Percentiles rank a stretch among this genome's conserved stretches.
Conservation (phyloP, 2,797 vertebrate species). For the Fringilla coelebs region DNA sequence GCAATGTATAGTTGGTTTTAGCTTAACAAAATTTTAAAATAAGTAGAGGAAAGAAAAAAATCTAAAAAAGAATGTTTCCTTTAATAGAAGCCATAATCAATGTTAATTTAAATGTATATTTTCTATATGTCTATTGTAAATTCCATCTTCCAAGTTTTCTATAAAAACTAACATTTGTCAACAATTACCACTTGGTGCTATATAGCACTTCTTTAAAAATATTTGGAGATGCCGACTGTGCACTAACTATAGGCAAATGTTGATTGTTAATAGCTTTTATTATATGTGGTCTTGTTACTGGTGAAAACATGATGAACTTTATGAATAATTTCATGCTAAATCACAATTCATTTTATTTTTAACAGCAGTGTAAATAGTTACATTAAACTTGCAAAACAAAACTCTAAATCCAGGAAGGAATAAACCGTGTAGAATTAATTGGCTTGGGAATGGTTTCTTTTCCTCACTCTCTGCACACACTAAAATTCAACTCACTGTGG, state of each 20-base stretch:
- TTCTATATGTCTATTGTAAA: neutral
- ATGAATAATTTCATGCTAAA: neutral
- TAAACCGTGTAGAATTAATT: neutral
- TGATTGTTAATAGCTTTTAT: neutral
- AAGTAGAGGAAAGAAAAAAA: neutral
- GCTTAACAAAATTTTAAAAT: neutral
- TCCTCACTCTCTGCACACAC: neutral
- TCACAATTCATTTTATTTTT: neutral
- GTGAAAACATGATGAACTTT: neutral
- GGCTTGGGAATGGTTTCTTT: neutral
- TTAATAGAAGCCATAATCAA: neutral
- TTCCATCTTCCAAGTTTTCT: neutral
- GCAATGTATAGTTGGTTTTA: neutral
- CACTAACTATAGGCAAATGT: slow-evolving; percentile 12
- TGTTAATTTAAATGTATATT: neutral
- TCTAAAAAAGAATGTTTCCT: neutral
- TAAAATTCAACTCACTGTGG: neutral
- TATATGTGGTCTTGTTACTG: neutral
- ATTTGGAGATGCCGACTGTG: slow-evolving; percentile 18
- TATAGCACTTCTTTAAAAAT: slow-evolving; percentile 2
- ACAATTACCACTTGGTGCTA: neutral
- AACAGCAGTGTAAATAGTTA: neutral
- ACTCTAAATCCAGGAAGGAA: neutral
- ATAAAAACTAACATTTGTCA: slow-evolving; percentile 12
- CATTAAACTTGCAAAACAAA: neutral